phyloP scores from a whole-genome alignment of 2,113 vertebrate species.

The Murina feae region DNA sequence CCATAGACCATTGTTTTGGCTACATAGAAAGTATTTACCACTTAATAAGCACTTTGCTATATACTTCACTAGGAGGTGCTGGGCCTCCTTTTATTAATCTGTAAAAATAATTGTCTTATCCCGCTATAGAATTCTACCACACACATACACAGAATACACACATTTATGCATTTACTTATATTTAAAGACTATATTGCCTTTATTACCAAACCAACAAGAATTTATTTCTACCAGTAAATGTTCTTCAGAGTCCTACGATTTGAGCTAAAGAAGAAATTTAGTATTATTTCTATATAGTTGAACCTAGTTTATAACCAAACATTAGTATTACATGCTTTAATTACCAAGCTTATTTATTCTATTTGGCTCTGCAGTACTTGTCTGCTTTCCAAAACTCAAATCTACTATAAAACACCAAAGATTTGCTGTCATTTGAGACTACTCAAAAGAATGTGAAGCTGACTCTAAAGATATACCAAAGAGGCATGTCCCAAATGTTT shows the following conservation, averaged over 20 bases:
- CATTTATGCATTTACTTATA: neutral
- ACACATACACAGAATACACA: neutral
- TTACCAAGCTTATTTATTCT: constrained; percentile 18
- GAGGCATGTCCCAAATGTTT: neutral
- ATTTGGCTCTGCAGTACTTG: neutral
- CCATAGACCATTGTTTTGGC: neutral
- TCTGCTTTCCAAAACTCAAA: neutral
- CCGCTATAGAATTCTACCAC: neutral
- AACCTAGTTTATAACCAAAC: neutral
- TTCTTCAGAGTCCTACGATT: neutral
- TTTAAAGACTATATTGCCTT: neutral
- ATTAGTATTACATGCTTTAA: neutral
- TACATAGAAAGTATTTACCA: neutral
- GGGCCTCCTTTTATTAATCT: neutral
- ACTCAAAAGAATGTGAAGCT: constrained; percentile 8
- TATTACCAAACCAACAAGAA: neutral
- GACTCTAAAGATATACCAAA: neutral
- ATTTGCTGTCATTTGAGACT: neutral
- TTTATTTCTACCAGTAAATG: neutral
- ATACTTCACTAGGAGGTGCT: neutral
- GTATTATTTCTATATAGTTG: neutral
- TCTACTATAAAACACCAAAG: neutral
- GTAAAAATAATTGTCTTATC: neutral
- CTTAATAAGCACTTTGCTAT: neutral
- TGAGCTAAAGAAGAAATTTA: constrained; percentile 18